Evolutionary conservation across 2,113 vertebrate species (phyloP), one percentile per base, ranked within the genome.

Genomic region (Syngnathus typhle): DNA sequence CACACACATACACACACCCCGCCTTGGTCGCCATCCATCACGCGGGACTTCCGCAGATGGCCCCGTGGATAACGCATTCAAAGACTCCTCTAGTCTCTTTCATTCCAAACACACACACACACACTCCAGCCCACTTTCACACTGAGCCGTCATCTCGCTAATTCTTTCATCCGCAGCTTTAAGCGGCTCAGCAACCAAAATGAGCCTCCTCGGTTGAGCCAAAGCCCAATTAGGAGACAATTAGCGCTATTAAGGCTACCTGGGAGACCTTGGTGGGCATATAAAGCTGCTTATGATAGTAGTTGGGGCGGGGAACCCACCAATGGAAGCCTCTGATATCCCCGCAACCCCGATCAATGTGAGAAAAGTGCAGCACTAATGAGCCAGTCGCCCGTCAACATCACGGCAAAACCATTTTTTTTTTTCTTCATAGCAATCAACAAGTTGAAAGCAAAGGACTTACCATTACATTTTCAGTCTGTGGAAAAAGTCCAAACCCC

Each of bases 1-100:
- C 79, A 84, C 82, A 67, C 86, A 84, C 82, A 67, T 84, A 67
- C 86, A 84, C 82, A 67, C 86, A 78, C 82, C 82, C 85, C 82
- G 74, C 18, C 23, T 78, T 80, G 77, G 68, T 82, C 84, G 71
- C 77, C 86, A 83, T 82, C 82, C 75, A 86, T 84, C 83, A 86
- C 66, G 60, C 72, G 54, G 68, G 78, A 82, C 76, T 74, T 84
- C 81, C 82, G 74, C 84, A 87, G 80, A 84, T 80, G 76, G 77
- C 71, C 56, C 37, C n/a, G 38, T 39, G 12, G 76, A 73, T 58
- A 66, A 38, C 69, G 9, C 36, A 32, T 37, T 39, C 60, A 71
- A 39, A 77, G 13, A 47, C 60, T 59, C 46, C 2, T 32, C 38
- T 15, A 71, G 66, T 69, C 66, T 64, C 59, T 70, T 43, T 10